These are phyloP conservation scores for Epinephelus awoara DNA, from an alignment of 2,797 vertebrate species.

Conservation along the genomic window DNA sequence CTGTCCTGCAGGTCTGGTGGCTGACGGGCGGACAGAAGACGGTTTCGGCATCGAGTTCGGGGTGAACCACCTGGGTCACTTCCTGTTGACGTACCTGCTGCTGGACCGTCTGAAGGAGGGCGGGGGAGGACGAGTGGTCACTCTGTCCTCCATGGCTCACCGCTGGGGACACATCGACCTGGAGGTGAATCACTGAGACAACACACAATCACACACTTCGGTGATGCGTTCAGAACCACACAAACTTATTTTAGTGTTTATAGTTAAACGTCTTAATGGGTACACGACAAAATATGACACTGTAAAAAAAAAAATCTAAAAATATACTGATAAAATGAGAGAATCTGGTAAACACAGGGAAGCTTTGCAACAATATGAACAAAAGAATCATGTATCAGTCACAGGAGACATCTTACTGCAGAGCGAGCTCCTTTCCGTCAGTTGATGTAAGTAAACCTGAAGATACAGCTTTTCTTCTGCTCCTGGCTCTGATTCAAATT, in stretches of 20 bases:
- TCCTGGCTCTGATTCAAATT: background rate
- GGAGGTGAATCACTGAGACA: constrained; percentile 16
- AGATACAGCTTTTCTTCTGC: background rate
- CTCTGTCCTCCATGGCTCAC: constrained; percentile 80
- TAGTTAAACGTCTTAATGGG: no score
- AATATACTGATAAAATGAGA: no score
- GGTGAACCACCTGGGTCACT: constrained; percentile 87
- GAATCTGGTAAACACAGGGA: no score
- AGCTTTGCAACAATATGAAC: no score
- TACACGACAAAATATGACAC: no score
- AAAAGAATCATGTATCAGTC: no score
- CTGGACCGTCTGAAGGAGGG: constrained; percentile 78
- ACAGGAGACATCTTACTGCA: background rate
- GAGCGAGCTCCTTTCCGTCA: no score
- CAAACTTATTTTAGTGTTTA: no score
- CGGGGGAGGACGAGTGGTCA: constrained; percentile 76
- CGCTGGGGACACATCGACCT: constrained; percentile 83
- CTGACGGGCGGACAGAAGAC: constrained; percentile 80
- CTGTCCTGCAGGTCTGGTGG: constrained; percentile 75
- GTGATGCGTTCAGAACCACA: no score
- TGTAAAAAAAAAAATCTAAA: no score
- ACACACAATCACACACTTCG: background rate
- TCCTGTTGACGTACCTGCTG: constrained; percentile 82
- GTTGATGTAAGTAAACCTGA: no score
- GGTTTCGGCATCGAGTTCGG: constrained; percentile 84